Percentiles rank a stretch among this genome's conserved stretches.
Conservation (phyloP, 2,888 invertebrate genomes). For the Campopleginae sp. region DNA sequence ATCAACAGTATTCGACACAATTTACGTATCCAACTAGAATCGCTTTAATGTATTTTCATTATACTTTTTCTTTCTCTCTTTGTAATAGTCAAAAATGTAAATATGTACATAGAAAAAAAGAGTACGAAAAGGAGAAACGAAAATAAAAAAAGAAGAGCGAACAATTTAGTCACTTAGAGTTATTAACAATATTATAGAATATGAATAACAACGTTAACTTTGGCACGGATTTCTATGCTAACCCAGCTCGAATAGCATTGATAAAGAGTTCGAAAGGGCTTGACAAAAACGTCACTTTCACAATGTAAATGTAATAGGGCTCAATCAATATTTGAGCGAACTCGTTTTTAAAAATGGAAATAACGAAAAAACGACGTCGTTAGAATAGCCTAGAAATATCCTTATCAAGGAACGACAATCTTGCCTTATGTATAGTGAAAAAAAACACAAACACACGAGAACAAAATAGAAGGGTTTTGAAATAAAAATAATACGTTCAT, state of each 20-base stretch:
- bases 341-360: conserved; percentile 3
- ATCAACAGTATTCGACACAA: conserved; percentile 61
- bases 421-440: conserved; percentile 64
- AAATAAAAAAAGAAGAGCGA: not conserved
- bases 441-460: not conserved
- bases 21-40: conserved; percentile 47
- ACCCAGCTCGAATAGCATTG: not conserved
- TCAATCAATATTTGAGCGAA: conserved; percentile 39
- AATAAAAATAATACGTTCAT: conserved; percentile 25
- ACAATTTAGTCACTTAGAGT: conserved; percentile 17
- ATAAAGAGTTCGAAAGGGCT: not conserved
- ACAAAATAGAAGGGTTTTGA: conserved; percentile 32
- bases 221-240: not conserved
- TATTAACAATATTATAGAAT: conserved; percentile 29
- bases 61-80: not conserved
- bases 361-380: not conserved
- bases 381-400: conserved; percentile 18
- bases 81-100: conserved; percentile 62
- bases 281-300: conserved; percentile 12
- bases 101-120: conserved; percentile 70
- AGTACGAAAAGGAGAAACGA: not conserved
- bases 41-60: conserved; percentile 9
- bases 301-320: conserved; percentile 21
- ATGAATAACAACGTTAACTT: not conserved
- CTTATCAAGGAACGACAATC: conserved; percentile 54